Evolutionary conservation across 2,113 vertebrate species (phyloP).

Genomic region (Lichenostomus cassidix): DNA sequence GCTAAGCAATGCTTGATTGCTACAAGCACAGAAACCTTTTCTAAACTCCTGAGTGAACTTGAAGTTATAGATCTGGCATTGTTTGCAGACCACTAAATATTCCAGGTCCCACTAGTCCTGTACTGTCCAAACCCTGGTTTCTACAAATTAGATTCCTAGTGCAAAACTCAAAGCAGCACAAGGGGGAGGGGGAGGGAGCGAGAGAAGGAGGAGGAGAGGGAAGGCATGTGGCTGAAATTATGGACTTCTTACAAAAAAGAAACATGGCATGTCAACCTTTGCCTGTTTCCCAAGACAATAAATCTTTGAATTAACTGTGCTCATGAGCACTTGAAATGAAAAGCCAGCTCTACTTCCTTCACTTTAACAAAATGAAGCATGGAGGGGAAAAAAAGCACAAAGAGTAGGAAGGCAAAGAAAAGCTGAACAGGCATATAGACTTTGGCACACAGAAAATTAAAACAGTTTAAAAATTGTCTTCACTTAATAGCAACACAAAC

Average conservation of each 20-base stretch:
- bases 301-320: slow-evolving; percentile 28
- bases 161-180: not conserved
- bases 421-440: not conserved
- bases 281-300: not conserved
- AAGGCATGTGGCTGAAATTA: not conserved
- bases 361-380: slow-evolving; percentile 4
- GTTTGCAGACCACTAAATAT: not conserved
- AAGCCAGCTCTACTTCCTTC: not conserved
- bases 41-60: not conserved
- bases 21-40: not conserved
- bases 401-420: not conserved
- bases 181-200: not conserved
- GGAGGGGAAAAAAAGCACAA: not conserved
- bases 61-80: not conserved
- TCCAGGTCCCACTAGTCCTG: not conserved
- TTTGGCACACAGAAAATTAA: slow-evolving; percentile 29
- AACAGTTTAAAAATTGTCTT: not conserved
- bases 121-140: not conserved
- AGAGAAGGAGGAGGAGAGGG: no score
- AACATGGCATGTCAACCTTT: not conserved
- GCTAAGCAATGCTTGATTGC: not conserved
- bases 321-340: not conserved
- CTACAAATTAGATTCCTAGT: not conserved
- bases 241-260: not conserved
- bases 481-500: slow-evolving; percentile 35